Evolutionary conservation across 2,888 invertebrate genomes (phyloP), one percentile per base, ranked within the genome.

Genomic region (Monopis laevigella): DNA sequence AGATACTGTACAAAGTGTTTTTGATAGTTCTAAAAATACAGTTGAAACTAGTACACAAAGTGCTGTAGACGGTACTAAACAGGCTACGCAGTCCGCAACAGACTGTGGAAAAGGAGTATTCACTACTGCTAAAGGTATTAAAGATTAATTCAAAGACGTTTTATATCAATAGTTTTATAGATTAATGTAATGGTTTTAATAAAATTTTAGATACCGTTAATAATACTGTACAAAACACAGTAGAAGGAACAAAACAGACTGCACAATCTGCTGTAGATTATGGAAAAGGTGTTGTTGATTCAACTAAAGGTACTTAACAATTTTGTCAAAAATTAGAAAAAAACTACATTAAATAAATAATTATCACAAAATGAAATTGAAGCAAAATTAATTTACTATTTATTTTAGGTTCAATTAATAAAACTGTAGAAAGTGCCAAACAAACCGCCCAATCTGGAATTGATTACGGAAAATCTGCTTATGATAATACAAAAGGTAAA

Each of bases 61-160:
- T 44, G 59, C 67, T n/a, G 56, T 65, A 42, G 64, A 66, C 29
- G 52, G 52, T 41, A 62, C 66, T 36, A 68, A 68, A 59, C 60
- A 61, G 41, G 58, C 57, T 41, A 59, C 64, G 26, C 51, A 56
- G 46, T 53, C 61, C 34, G 63, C 64, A 19, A 53, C 56, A 41
- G 67, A 74, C 12, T 40, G 18, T 40, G 40, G 40, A 16, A 40
- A 40, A 18, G 29, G 18, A 19, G 11, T 29, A 46, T 58, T 65
- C 46, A 65, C 62, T 48, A 59, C 55, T 47, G 65, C 66, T 10
- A 72, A 67, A 74, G 72, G 71, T 75, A 70, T n/a, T n/a, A n/a
- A n/a, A n/a, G n/a, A n/a, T n/a, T n/a, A n/a, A n/a, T n/a, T n/a
- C n/a, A n/a, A n/a, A n/a, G n/a, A n/a, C n/a, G n/a, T n/a, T n/a